Conservation (phyloP, 2,888 invertebrate species). For the Amblyjoppa proteus region DNA sequence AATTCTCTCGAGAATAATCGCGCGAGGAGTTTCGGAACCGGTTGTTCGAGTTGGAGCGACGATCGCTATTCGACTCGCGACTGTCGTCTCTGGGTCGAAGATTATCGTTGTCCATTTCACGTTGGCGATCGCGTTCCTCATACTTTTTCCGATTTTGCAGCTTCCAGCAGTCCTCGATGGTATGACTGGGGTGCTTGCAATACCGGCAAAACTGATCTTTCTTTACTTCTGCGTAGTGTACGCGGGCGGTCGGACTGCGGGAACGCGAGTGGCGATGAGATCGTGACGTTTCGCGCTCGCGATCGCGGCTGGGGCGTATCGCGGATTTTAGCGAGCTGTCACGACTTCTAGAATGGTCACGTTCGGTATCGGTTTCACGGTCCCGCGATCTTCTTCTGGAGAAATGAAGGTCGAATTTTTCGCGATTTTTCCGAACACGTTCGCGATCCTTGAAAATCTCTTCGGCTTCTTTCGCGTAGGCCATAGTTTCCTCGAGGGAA, state of each 20-base stretch:
- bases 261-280: background rate
- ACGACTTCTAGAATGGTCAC: too few species aligned
- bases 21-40: background rate
- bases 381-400: too few species aligned
- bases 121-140: background rate
- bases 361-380: background rate
- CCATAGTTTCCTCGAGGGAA: background rate
- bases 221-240: slow-evolving; percentile 6
- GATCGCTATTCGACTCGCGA: background rate
- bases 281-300: background rate
- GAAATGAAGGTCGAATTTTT: background rate
- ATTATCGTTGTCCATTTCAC: background rate
- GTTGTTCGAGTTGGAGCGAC: background rate
- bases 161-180: background rate
- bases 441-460: background rate
- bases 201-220: background rate
- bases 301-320: background rate
- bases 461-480: slow-evolving; percentile 10
- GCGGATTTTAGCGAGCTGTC: background rate
- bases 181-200: background rate
- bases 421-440: background rate
- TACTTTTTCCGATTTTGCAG: slow-evolving; percentile 7
- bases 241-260: background rate
- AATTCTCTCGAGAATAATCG: background rate
- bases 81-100: too few species aligned